Conservation (phyloP, 53 echinoderm and acorn worm species). For the Actinopyga echinites region DNA sequence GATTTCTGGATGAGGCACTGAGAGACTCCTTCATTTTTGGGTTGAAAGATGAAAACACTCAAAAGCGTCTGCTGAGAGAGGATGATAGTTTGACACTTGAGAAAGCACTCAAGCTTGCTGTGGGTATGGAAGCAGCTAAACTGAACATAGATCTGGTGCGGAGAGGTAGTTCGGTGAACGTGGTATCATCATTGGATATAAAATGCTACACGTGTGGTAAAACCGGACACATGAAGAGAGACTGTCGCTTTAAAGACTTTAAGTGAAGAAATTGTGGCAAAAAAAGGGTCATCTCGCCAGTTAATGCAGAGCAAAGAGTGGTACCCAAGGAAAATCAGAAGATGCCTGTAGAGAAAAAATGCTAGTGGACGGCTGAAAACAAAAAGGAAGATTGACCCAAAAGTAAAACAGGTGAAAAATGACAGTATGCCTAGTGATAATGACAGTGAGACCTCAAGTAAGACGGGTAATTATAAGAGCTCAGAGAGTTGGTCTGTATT, state of each 20-base stretch:
- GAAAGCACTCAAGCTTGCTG: not conserved
- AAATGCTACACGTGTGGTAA: not conserved
- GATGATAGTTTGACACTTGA: not conserved
- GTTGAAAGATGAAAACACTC: not conserved
- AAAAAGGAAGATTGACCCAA: not conserved
- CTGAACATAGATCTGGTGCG: not conserved
- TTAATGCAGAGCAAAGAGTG: not conserved
- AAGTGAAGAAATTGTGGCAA: too few relatives aligned
- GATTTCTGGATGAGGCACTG: slow-evolving; percentile 39
- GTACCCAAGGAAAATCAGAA: not conserved
- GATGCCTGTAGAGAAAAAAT: not conserved
- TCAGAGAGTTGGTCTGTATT: too few relatives aligned
- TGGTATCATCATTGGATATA: not conserved
- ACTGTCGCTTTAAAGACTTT: too few relatives aligned
- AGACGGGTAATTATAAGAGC: too few relatives aligned
- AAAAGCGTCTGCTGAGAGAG: not conserved
- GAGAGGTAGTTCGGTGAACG: not conserved
- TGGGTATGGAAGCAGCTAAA: not conserved
- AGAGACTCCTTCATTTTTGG: not conserved
- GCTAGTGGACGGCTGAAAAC: not conserved
- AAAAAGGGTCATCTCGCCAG: not conserved
- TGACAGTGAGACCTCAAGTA: too few relatives aligned
- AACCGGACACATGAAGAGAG: not conserved
- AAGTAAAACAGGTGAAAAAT: not conserved
- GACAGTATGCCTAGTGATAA: not conserved